A percentile compares a stretch with the other conserved stretches of the same genome.
Evolutionary conservation across 2,888 invertebrate genomes (phyloP).

Genomic region (Cheilosia vernalis): DNA sequence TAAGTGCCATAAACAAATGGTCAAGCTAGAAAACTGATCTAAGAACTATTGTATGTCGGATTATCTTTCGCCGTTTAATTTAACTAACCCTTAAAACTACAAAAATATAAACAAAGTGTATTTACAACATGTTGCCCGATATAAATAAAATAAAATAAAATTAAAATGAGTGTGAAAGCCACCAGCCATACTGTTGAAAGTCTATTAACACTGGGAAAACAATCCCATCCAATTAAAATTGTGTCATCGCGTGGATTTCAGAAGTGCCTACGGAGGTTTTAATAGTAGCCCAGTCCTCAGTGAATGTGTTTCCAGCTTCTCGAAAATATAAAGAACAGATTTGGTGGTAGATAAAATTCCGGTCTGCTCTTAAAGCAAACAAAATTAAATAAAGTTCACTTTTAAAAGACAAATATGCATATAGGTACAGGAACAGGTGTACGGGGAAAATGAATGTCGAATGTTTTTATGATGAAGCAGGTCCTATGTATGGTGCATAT

Average conservation of each 20-base stretch:
- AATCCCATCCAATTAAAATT: constrained; percentile 1
- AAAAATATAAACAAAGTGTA: too few species aligned
- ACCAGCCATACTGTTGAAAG: neutral
- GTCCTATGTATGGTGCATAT: too few species aligned
- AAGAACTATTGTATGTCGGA: too few species aligned
- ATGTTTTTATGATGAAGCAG: too few species aligned
- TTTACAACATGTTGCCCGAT: neutral
- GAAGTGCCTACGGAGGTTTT: neutral
- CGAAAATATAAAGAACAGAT: neutral
- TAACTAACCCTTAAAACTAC: neutral
- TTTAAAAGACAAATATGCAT: too few species aligned
- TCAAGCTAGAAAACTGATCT: too few species aligned
- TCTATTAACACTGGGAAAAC: neutral
- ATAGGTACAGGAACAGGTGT: too few species aligned
- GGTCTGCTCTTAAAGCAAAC: too few species aligned
- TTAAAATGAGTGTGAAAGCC: neutral
- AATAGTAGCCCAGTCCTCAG: neutral
- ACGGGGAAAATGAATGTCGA: too few species aligned
- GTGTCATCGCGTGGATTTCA: neutral
- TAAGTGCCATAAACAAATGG: too few species aligned
- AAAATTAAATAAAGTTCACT: too few species aligned
- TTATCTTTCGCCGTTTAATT: neutral
- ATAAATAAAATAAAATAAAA: neutral
- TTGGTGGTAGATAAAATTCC: neutral
- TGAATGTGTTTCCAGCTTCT: neutral